Evolutionary conservation across 2,113 vertebrate genomes (phyloP), one percentile per base, ranked within the genome.

Genomic region (Cinclus cinclus): DNA sequence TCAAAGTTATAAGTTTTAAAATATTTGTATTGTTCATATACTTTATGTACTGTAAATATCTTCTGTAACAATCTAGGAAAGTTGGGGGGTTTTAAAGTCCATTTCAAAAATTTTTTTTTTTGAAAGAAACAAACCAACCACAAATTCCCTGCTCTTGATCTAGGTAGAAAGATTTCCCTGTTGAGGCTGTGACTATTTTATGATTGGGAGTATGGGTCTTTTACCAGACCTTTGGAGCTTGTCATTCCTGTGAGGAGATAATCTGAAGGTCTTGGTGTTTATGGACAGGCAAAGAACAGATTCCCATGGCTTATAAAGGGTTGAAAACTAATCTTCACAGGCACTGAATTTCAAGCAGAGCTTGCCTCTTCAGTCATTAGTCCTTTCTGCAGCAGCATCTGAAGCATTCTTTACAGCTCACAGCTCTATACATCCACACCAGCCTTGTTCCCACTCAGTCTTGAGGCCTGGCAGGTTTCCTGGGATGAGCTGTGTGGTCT

Each of bases 391-490:
- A 84, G 56, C 41, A 89, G 77, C 53, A 94, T 53, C 60, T 68
- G 22, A 95, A 53, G 47, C 20, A 73, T 79, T 52, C 53, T n/a
- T 85, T 58, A 49, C 46, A 69, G 63, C 74, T 65, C 17, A 1
- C 37, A 55, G 77, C 14, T 85, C 74, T 19, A 37, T 58, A 20
- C 63, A 79, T 55, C 87, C 77, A 64, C 81, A 78, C 16, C 81
- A 92, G 23, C 25, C 33, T n/a, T 24, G 37, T 85, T 87, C 78
- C 77, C 79, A 39, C 0, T 3, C 4, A 8, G 22, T 31, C 58
- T 8, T 35, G 59, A 77, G 33, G 47, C 52, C 70, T 95, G 91
- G 83, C 83, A 89, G 55, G 15, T 53, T 96, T 94, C 94, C 95
- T 15, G 5, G 69, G 9, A 49, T 0, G 0, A 55, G 64, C 0